Conservation (phyloP, 2,797 vertebrate genomes). For the Falco peregrinus region DNA sequence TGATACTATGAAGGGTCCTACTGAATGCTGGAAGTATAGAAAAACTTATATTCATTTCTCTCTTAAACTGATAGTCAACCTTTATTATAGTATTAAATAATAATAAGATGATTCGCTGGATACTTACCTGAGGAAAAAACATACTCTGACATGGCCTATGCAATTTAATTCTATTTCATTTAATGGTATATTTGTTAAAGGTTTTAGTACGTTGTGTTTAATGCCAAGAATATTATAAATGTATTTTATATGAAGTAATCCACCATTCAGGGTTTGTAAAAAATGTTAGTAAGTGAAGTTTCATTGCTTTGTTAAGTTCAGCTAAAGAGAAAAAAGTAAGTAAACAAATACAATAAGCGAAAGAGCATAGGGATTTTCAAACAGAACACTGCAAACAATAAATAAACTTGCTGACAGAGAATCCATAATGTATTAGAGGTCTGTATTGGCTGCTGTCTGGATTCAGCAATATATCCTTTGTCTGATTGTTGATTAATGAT, state of each 20-base stretch:
- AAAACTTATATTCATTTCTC: neutral
- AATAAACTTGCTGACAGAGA: conserved; percentile 20
- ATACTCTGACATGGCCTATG: neutral
- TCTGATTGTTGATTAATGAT: conserved; percentile 51
- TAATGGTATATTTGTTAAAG: neutral
- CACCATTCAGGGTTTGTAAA: neutral
- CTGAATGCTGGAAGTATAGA: neutral
- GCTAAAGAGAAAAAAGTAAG: neutral
- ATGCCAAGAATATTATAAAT: neutral
- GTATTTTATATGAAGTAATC: neutral
- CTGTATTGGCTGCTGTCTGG: conserved; percentile 40
- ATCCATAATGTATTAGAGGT: conserved; percentile 44
- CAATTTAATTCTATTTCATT: neutral
- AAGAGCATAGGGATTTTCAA: conserved; percentile 29
- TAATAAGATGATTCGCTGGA: neutral
- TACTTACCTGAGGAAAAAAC: neutral
- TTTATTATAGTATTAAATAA: neutral
- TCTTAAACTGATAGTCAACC: neutral
- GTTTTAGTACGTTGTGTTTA: neutral
- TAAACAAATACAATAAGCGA: neutral
- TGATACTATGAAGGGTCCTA: neutral
- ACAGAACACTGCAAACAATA: conserved; percentile 26
- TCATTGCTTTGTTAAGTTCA: conserved; percentile 9
- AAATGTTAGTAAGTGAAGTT: neutral
- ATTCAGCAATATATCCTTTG: conserved; percentile 27